A percentile compares a stretch with the other conserved stretches of the same genome.
Evolutionary conservation across 2,888 invertebrate species (phyloP).

Genomic region (Flexamia atlantica): DNA sequence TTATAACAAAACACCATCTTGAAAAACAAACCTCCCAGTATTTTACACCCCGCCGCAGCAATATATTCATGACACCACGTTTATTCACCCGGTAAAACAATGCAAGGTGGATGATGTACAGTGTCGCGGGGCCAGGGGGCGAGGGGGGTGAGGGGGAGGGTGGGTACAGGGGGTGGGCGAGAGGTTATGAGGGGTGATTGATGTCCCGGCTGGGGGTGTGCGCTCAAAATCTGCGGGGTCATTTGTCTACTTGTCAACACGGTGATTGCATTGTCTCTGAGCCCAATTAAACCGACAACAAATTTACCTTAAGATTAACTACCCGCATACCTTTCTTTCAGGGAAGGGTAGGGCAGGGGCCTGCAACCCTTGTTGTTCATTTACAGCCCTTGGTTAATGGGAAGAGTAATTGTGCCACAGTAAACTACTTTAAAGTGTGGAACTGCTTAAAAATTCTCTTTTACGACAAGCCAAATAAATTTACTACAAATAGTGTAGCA

Average conservation of each 20-base stretch:
- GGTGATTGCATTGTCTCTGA: slow-evolving; percentile 54
- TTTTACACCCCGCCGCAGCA: neutral
- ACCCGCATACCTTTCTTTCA: slow-evolving; percentile 42
- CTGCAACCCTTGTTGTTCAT: slow-evolving; percentile 40
- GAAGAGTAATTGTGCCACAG: neutral
- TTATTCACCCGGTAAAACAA: slow-evolving; percentile 52
- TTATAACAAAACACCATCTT: too few species aligned
- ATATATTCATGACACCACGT: slow-evolving; percentile 53
- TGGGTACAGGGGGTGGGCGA: neutral
- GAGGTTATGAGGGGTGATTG: slow-evolving; percentile 33
- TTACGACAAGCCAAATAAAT: too few species aligned
- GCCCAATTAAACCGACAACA: slow-evolving; percentile 57
- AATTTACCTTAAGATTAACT: slow-evolving; percentile 60
- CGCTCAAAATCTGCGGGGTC: slow-evolving; percentile 56
- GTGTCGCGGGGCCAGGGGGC: slow-evolving; percentile 17
- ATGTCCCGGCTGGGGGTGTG: slow-evolving; percentile 14
- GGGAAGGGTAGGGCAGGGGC: neutral
- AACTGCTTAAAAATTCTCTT: too few species aligned
- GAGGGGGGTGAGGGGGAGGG: neutral
- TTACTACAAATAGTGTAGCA: too few species aligned
- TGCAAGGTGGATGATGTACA: slow-evolving; percentile 50
- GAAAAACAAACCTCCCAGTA: too few species aligned
- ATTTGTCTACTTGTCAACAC: slow-evolving; percentile 51
- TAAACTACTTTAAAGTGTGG: neutral
- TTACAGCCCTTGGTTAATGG: neutral